Percentiles rank a stretch among this genome's conserved stretches.
phyloP scores from a whole-genome alignment of 2,888 invertebrate species.

The Subacronicta megacephala region DNA sequence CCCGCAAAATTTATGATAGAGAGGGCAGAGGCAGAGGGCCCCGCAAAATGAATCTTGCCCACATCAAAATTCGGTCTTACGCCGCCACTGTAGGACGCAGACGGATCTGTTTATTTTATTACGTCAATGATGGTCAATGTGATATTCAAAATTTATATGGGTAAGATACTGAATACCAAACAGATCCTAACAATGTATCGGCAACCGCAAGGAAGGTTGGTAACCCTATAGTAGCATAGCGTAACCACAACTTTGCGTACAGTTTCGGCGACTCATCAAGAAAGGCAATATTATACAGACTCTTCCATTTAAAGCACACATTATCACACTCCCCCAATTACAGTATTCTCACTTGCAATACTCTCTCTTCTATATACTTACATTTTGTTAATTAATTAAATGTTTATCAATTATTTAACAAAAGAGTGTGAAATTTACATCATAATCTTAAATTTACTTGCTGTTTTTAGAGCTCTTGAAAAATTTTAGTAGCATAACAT shows the following conservation, averaged over 20 bases:
- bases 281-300: constrained; percentile 29
- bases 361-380: no score
- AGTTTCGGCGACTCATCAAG: constrained; percentile 11
- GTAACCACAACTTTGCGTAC: constrained; percentile 23
- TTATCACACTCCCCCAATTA: constrained; percentile 19
- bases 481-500: not conserved
- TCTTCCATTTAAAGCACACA: constrained; percentile 28
- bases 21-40: no score
- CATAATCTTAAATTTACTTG: constrained; percentile 20
- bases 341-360: no score
- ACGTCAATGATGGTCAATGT: no score
- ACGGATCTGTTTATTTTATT: no score
- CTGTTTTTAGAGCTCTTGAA: not conserved
- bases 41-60: no score
- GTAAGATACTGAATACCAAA: not conserved
- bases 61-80: no score
- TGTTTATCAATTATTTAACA: not conserved
- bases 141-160: no score
- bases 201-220: constrained; percentile 3
- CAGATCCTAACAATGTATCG: not conserved
- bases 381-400: constrained; percentile 23
- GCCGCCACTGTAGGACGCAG: no score
- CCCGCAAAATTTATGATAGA: no score
- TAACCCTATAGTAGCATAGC: constrained; percentile 21
- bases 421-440: constrained; percentile 42